Evolutionary conservation across 2,113 vertebrate genomes (phyloP).

Genomic region (Chaenocephalus aceratus): DNA sequence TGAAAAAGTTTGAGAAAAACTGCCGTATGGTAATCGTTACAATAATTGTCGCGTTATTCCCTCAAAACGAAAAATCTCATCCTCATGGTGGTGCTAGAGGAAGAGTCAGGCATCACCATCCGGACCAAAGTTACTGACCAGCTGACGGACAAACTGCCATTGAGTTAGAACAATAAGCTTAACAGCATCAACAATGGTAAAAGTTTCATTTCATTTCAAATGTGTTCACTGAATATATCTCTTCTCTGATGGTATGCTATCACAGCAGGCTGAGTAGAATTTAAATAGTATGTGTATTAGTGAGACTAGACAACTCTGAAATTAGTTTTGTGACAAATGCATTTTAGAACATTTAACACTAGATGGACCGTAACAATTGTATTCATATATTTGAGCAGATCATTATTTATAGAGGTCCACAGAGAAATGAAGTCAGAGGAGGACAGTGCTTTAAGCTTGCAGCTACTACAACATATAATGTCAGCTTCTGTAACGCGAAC

Average conservation of each 20-base stretch:
- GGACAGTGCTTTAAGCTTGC: conserved; percentile 15
- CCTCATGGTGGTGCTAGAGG: neutral
- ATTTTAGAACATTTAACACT: conserved; percentile 29
- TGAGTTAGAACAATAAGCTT: neutral
- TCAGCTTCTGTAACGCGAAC: conserved; percentile 37
- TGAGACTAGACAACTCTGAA: neutral
- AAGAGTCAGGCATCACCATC: neutral
- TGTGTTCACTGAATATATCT: neutral
- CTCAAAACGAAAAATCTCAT: too few relatives aligned
- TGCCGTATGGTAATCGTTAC: too few relatives aligned
- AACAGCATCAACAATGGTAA: neutral
- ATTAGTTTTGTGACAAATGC: conserved; percentile 23
- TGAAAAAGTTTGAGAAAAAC: too few relatives aligned
- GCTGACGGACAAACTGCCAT: neutral
- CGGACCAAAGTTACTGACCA: neutral
- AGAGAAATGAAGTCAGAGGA: conserved; percentile 13
- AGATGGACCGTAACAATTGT: conserved; percentile 13
- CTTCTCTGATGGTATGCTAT: neutral
- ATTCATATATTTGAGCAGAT: conserved; percentile 20
- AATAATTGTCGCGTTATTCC: too few relatives aligned
- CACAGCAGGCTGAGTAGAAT: conserved; percentile 9
- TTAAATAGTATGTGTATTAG: conserved; percentile 10
- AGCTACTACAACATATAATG: conserved; percentile 49
- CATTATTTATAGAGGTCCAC: conserved; percentile 31
- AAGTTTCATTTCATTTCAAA: neutral